Conservation (phyloP, 1,140 invertebrate species). For the Tachypleus tridentatus region DNA sequence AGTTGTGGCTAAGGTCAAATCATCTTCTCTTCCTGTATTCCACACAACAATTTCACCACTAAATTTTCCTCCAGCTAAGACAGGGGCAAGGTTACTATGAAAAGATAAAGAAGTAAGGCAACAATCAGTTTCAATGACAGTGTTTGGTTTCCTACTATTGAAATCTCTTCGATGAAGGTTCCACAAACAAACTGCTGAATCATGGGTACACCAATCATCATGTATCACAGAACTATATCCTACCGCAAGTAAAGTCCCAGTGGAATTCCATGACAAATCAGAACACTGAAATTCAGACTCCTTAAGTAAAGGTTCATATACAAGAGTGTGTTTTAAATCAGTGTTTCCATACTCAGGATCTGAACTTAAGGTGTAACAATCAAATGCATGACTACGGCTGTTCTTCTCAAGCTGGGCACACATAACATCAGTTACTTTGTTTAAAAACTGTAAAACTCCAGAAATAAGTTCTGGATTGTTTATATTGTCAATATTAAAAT, state of each 20-base stretch:
- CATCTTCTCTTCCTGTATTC: slow-evolving; percentile 20
- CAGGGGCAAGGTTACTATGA: slow-evolving; percentile 17
- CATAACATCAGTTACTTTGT: slow-evolving; percentile 9
- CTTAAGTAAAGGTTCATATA: slow-evolving; percentile 6
- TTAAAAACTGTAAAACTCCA: slow-evolving; percentile 8
- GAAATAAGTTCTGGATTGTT: not conserved
- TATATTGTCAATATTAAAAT: slow-evolving; percentile 7
- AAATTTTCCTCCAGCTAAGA: slow-evolving; percentile 19
- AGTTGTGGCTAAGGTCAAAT: slow-evolving; percentile 8
- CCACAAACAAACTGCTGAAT: slow-evolving; percentile 14
- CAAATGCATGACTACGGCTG: slow-evolving; percentile 15
- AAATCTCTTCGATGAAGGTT: slow-evolving; percentile 18
- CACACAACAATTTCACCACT: slow-evolving; percentile 21
- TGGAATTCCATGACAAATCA: slow-evolving; percentile 16
- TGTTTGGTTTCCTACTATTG: slow-evolving; percentile 15
- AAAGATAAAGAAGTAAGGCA: slow-evolving; percentile 17
- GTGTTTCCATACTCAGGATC: slow-evolving; percentile 6
- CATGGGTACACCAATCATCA: slow-evolving; percentile 20
- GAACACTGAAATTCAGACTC: slow-evolving; percentile 12
- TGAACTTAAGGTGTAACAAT: slow-evolving; percentile 9
- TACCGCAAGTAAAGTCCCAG: slow-evolving; percentile 17
- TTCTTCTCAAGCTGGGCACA: slow-evolving; percentile 18
- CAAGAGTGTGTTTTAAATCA: slow-evolving; percentile 2
- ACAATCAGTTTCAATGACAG: slow-evolving; percentile 15
- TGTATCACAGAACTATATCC: slow-evolving; percentile 11